Base-by-base conservation (phyloP, 2,888 invertebrate genomes). In the Pammene aurita region DNA sequence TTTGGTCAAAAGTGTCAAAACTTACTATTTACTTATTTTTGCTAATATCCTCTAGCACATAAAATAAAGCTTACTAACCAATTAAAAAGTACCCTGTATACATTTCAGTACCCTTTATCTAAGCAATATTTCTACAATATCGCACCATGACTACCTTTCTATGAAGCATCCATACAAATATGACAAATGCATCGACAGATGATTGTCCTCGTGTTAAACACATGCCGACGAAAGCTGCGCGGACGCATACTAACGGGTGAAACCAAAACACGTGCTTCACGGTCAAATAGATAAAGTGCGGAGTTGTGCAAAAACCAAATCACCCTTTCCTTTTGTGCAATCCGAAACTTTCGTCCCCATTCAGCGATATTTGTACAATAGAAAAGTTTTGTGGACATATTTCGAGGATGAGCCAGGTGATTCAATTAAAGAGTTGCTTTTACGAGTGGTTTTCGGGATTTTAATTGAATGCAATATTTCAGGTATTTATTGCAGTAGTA, bases 291-390 rank as follows among this genome's bases (percentile, higher is more conserved):
- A 77, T 73, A 70, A 72, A 70, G 70, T 72, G 66, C 70, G 44
- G 56, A 38, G 54, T 81, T 81, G 79, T 75, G 81, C 81, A 81
- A 84, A 82, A 81, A 66, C 61, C n/a, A 55, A 18, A 52, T 66
- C 52, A 84, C 82, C 84, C 85, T 83, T 86, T 85, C 80, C 79
- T 75, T 85, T 85, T 82, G 80, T 84, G 83, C 81, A 88, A 87
- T 76, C 73, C 74, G 77, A 84, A 75, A 82, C 80, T 77, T 80
- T 76, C 73, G 18, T 67, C 52, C 63, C 68, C 34, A 65, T 52
- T 62, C 72, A 71, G 63, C 68, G 67, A 66, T 77, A 74, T 77
- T 80, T 79, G 76, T 72, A 78, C 79, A 80, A 79, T 75, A 74
- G 75, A 77, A 74, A 61, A 62, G 68, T 72, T 74, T 75, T 65